Percentiles rank a stretch among this genome's conserved stretches.
Conservation (phyloP, 2,797 vertebrate species). For the Poeciliopsis gracilis region DNA sequence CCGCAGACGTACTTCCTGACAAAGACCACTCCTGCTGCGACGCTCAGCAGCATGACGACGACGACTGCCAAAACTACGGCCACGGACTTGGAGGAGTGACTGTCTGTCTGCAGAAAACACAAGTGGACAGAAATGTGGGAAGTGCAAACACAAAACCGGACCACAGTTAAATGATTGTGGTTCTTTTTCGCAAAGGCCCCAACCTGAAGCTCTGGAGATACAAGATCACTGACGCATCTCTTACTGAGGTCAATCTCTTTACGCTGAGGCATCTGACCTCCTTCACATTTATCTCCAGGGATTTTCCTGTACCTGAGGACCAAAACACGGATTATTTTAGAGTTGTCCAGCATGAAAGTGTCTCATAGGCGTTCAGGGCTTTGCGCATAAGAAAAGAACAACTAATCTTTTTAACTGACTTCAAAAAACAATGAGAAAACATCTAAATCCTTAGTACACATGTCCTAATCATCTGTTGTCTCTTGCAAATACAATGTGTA, state of each 20-base stretch:
- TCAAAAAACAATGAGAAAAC: neutral
- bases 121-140: conserved; percentile 1
- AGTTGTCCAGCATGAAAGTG: neutral
- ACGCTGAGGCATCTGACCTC: conserved; percentile 82
- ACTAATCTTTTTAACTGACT: neutral
- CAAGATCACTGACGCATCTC: conserved; percentile 88
- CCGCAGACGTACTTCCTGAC: conserved; percentile 95
- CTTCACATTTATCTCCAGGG: conserved; percentile 91
- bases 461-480: neutral
- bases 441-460: neutral
- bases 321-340: conserved; percentile 3
- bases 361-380: neutral
- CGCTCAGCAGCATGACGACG: conserved; percentile 81
- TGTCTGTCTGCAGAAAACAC: conserved; percentile 53
- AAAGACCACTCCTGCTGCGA: conserved; percentile 82
- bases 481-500: neutral
- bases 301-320: conserved; percentile 91
- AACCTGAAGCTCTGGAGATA: conserved; percentile 77
- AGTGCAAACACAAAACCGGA: neutral
- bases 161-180: neutral
- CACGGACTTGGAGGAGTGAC: conserved; percentile 76
- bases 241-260: conserved; percentile 87
- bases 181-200: conserved; percentile 30
- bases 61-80: conserved; percentile 84
- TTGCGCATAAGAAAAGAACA: neutral